Conservation (phyloP, 2,797 vertebrate species). For the Pipistrellus pygmaeus region DNA sequence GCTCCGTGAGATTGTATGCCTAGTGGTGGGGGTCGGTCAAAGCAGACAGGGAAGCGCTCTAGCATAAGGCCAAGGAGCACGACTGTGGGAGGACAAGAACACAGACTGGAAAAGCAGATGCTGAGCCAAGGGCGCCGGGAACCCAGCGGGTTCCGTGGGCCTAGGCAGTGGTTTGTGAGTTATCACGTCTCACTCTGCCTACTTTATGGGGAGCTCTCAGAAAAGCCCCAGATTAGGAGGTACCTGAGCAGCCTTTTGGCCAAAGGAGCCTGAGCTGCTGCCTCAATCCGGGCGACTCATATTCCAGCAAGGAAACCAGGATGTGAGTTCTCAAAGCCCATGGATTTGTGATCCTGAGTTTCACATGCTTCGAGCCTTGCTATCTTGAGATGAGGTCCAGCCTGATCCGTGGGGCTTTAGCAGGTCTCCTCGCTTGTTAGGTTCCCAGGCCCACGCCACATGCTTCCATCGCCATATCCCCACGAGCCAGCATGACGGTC, state of each 20-base stretch:
- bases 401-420: not conserved
- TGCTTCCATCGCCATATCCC: accelerated
- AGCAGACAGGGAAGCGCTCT: too few species aligned
- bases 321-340: too few species aligned
- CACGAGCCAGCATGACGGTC: accelerated
- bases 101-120: not conserved
- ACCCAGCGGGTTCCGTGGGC: accelerated
- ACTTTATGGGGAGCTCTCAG: accelerated
- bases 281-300: not conserved
- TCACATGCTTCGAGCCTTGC: not conserved
- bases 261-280: not conserved
- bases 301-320: not conserved
- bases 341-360: not conserved
- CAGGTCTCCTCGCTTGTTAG: accelerated
- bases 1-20: too few species aligned
- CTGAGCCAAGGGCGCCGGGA: not conserved
- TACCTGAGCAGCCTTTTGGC: not conserved
- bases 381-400: not conserved
- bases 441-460: too few species aligned
- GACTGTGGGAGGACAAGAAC: not conserved
- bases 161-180: accelerated
- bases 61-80: accelerated
- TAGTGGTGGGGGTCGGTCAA: not conserved
- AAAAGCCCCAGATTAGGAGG: not conserved
- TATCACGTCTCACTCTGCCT: not conserved